phyloP scores from a whole-genome alignment of 2,797 vertebrate genomes.

The Botia almorhae region DNA sequence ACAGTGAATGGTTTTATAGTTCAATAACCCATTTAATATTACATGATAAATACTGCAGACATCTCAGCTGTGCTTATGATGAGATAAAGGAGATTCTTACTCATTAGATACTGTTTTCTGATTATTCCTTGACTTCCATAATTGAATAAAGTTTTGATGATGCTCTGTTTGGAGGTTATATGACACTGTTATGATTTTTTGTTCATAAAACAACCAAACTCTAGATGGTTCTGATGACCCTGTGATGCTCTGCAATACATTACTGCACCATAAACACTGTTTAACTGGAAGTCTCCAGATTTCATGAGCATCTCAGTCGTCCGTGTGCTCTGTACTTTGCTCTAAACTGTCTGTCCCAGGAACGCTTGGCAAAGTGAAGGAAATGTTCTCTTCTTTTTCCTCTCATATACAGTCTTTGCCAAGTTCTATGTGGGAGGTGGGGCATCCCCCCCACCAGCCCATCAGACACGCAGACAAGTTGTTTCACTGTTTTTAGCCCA shows the following conservation, averaged over 20 bases:
- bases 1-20: no score
- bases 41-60: no score
- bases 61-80: no score
- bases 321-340: conserved; percentile 68
- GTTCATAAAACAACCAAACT: not conserved
- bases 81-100: no score
- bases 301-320: conserved; percentile 59
- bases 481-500: no score
- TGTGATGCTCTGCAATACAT: conserved; percentile 18
- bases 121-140: no score
- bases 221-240: conserved; percentile 42
- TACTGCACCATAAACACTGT: conserved; percentile 34
- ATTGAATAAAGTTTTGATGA: not conserved
- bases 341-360: conserved; percentile 73
- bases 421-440: no score
- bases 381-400: conserved; percentile 27
- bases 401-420: no score
- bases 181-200: not conserved
- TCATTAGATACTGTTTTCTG: no score
- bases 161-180: not conserved
- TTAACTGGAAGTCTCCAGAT: conserved; percentile 69
- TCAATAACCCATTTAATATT: no score
- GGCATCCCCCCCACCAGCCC: no score
- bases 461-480: no score
- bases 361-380: conserved; percentile 61